These are phyloP conservation scores for Delia radicum DNA, from an alignment of 1,140 invertebrate genomes.

Conservation along the genomic window DNA sequence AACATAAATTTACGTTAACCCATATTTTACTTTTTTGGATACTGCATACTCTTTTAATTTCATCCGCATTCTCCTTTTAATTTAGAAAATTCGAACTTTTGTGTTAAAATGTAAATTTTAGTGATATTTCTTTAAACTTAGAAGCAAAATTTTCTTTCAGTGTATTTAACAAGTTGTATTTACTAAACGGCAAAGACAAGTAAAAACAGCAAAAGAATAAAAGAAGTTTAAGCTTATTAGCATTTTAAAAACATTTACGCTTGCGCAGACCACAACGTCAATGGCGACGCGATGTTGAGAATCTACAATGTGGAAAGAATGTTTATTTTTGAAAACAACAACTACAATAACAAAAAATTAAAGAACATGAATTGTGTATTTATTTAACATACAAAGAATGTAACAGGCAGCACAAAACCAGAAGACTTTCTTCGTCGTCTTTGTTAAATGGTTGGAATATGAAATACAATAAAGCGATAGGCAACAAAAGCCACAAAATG, in stretches of 20 bases:
- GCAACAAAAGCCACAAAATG: no score
- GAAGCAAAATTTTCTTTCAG: not conserved
- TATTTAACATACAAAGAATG: not conserved
- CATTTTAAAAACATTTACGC: not conserved
- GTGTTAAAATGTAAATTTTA: no score
- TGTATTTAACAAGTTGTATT: not conserved
- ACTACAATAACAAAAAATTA: not conserved
- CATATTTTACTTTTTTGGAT: no score
- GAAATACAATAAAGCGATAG: no score
- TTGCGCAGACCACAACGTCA: not conserved
- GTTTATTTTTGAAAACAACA: not conserved
- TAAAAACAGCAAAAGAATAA: not conserved
- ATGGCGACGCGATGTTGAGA: not conserved
- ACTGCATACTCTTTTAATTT: no score
- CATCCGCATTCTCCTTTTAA: no score
- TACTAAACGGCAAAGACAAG: not conserved
- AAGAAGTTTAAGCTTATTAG: not conserved
- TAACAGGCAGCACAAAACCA: not conserved
- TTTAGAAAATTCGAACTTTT: no score
- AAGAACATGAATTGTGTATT: not conserved
- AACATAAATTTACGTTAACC: no score
- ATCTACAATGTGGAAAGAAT: no score
- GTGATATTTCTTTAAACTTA: no score
- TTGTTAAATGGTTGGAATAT: no score
- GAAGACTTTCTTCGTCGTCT: no score